Evolutionary conservation across 2,113 vertebrate genomes (phyloP), one percentile per base, ranked within the genome.

Genomic region (Montifringilla adamsi): DNA sequence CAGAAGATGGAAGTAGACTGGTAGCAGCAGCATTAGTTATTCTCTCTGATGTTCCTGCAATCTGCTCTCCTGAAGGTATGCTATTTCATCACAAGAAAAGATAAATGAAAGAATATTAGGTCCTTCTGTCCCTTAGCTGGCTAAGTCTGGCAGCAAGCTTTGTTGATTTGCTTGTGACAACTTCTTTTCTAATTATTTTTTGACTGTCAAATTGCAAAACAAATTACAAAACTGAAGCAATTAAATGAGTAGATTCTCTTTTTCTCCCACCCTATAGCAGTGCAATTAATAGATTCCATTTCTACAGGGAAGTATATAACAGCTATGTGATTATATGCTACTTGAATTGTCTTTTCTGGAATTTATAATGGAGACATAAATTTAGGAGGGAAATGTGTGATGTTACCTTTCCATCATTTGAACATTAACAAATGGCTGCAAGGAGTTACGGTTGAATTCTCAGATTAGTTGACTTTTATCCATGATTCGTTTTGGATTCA

Each of bases 41-140:
- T 96, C 98, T 99, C 41, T 98, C 99, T 73, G 98, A 99, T 87
- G 98, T 99, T 90, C 99, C 99, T 44, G 98, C 98, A 46, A 92
- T 99, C 95, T 99, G 99, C 95, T 99, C 99, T 93, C 99, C 99
- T 89, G 98, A 99, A 98, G 99, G 99, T 99, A 97, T 89, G 97
- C 55, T 46, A 37, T 87, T 79, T 66, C 69, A 94, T 85, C 86
- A 46, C 19, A 64, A 78, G 69, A 59, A 53, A 72, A 83, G 39
- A 91, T 58, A 18, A 64, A 90, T 76, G 52, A 70, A 90, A 69
- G 43, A 84, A 20, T 87, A 83, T 66, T 35, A 46, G 67, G 41
- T 52, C 64, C 19, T 84, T 90, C 41, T 59, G 20, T 43, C 30
- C 76, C 55, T 68, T 69, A 76, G 75, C 89, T 96, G 88, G 80